Percentiles rank a stretch among this genome's conserved stretches.
phyloP scores from a whole-genome alignment of 2,113 vertebrate species.

The Gasterosteus aculeatus region DNA sequence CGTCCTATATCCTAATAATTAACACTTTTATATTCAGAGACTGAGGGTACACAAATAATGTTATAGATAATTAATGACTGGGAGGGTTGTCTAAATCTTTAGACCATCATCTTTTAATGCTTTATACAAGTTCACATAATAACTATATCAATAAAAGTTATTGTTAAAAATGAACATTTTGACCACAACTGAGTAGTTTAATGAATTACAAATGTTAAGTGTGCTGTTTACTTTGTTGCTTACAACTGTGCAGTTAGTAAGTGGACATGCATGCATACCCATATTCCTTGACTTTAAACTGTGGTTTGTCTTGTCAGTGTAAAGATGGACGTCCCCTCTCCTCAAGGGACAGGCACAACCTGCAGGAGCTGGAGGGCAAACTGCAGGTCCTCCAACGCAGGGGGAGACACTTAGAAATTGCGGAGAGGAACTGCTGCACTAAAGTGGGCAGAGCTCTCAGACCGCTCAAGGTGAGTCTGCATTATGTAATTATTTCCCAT shows the following conservation, averaged over 20 bases:
- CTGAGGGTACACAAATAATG: neutral
- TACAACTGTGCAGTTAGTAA: neutral
- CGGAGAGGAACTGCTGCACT: slow-evolving; percentile 92
- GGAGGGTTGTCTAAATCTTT: neutral
- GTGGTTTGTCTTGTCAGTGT: slow-evolving; percentile 80
- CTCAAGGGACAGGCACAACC: slow-evolving; percentile 84
- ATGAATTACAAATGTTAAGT: neutral
- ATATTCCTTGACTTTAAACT: neutral
- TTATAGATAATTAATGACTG: neutral
- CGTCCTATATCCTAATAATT: neutral
- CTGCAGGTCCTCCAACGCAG: slow-evolving; percentile 86
- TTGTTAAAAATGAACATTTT: neutral
- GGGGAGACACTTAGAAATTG: slow-evolving; percentile 89
- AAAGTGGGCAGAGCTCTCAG: slow-evolving; percentile 90
- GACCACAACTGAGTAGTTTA: neutral
- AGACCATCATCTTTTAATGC: neutral
- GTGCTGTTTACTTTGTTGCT: neutral
- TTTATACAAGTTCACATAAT: neutral
- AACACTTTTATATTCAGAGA: neutral
- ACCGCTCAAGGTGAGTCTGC: slow-evolving; percentile 89
- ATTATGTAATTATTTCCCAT: slow-evolving; percentile 38
- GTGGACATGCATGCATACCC: neutral
- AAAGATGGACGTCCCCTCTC: slow-evolving; percentile 93
- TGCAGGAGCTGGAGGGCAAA: slow-evolving; percentile 91
- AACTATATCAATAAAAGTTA: neutral